phyloP scores from a whole-genome alignment of 1,140 invertebrate species.

The Drosophila trapezifrons region DNA sequence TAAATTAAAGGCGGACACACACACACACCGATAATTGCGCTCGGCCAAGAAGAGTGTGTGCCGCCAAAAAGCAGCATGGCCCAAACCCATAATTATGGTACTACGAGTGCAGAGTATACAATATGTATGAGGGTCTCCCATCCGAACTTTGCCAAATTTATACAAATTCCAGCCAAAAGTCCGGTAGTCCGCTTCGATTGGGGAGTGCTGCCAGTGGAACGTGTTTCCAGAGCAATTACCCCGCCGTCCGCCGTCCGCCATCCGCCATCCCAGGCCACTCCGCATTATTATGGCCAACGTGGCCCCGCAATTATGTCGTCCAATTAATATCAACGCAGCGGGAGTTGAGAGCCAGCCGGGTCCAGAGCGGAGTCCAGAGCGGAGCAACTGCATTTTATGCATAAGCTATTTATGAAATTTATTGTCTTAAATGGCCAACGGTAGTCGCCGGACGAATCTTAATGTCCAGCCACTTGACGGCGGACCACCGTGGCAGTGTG shows the following conservation, averaged over 20 bases:
- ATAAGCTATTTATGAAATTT: constrained; percentile 77
- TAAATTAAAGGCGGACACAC: constrained; percentile 72
- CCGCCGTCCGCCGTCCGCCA: constrained; percentile 1
- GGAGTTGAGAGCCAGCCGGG: constrained; percentile 44
- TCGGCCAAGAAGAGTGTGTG: constrained; percentile 30
- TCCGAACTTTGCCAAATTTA: constrained; percentile 73
- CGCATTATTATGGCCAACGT: constrained; percentile 80
- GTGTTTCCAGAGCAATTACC: constrained; percentile 67
- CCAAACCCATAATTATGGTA: constrained; percentile 63
- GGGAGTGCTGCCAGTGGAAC: constrained; percentile 64
- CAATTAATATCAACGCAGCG: constrained; percentile 84
- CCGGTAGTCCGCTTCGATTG: constrained; percentile 55
- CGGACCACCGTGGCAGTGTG: constrained; percentile 64
- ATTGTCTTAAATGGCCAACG: constrained; percentile 73
- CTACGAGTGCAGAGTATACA: neutral
- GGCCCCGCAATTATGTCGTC: constrained; percentile 83
- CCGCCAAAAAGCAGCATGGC: constrained; percentile 47
- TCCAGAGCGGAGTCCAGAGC: constrained; percentile 14
- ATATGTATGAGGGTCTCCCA: constrained; percentile 8
- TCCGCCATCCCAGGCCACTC: constrained; percentile 8
- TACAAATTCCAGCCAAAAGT: constrained; percentile 61
- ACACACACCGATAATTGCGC: constrained; percentile 74
- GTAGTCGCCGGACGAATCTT: constrained; percentile 59
- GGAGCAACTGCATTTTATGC: constrained; percentile 63
- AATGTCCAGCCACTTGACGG: constrained; percentile 51